Conservation (phyloP, 2,797 vertebrate species). For the Microchirus variegatus region DNA sequence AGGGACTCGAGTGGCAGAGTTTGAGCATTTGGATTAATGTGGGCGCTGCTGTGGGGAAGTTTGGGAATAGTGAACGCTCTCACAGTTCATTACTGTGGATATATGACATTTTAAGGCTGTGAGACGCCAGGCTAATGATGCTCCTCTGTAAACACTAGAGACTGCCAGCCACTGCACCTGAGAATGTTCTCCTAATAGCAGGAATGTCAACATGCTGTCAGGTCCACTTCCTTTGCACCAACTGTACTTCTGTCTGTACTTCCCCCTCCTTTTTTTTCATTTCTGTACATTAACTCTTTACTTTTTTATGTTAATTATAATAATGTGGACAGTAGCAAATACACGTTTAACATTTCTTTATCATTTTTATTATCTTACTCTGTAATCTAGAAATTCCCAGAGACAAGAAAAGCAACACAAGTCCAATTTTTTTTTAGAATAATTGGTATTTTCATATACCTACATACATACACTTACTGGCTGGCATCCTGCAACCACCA, state of each 20-base stretch:
- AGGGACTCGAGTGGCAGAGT: conserved; percentile 76
- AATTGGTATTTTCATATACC: too few relatives aligned
- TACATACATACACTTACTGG: too few relatives aligned
- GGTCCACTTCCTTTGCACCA: conserved; percentile 53
- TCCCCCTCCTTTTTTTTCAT: not conserved
- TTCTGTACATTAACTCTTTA: not conserved
- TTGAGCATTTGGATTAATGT: conserved; percentile 83
- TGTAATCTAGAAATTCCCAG: too few relatives aligned
- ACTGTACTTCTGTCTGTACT: conserved; percentile 26
- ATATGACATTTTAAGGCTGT: conserved; percentile 82
- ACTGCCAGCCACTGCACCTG: conserved; percentile 71
- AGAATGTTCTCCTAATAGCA: conserved; percentile 67
- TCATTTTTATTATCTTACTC: too few relatives aligned
- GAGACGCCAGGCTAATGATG: conserved; percentile 79
- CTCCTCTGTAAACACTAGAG: conserved; percentile 79
- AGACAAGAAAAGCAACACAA: too few relatives aligned
- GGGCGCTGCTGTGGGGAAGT: conserved; percentile 68
- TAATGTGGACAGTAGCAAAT: not conserved
- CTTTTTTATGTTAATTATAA: not conserved
- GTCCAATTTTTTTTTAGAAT: too few relatives aligned
- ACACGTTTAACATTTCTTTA: not conserved
- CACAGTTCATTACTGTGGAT: conserved; percentile 83
- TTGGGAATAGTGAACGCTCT: conserved; percentile 74
- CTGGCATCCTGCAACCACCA: too few relatives aligned
- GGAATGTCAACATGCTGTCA: conserved; percentile 65